These are phyloP conservation scores for Atherinosoma microstoma DNA, from an alignment of 2,797 vertebrate species.

Conservation along the genomic window DNA sequence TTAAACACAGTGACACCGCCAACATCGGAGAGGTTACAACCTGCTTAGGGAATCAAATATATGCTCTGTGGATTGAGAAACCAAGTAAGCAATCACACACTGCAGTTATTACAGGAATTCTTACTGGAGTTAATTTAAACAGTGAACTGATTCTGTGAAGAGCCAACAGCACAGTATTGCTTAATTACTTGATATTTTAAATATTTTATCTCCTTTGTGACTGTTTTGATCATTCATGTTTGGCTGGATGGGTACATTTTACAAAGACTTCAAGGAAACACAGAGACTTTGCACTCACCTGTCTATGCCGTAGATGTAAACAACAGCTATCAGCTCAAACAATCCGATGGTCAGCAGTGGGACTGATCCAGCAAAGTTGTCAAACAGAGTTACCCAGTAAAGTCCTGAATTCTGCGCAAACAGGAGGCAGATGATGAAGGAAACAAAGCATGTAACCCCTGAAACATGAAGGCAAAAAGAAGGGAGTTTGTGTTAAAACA, in stretches of 20 bases:
- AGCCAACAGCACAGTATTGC: too few species aligned
- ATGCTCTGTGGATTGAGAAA: not conserved
- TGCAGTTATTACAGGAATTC: not conserved
- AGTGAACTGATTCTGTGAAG: not conserved
- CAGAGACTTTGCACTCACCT: constrained; percentile 52
- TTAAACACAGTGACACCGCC: not conserved
- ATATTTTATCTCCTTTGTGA: not conserved
- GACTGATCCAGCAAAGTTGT: constrained; percentile 91
- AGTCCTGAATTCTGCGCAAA: constrained; percentile 91
- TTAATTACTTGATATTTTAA: not conserved
- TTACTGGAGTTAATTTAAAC: not conserved
- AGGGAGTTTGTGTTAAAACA: not conserved
- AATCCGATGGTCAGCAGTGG: constrained; percentile 93
- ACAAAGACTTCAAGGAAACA: not conserved
- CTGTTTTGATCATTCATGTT: not conserved
- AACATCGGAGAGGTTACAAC: not conserved
- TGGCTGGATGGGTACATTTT: not conserved
- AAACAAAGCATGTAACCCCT: constrained; percentile 86
- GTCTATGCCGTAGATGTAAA: constrained; percentile 90
- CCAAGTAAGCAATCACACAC: not conserved
- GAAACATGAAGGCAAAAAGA: constrained; percentile 39
- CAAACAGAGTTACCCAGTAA: constrained; percentile 95
- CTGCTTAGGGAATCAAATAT: not conserved
- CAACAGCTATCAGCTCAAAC: constrained; percentile 89
- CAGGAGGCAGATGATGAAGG: constrained; percentile 86